A percentile compares a stretch with the other conserved stretches of the same genome.
These are phyloP conservation scores for Calyptomena viridis DNA, from an alignment of 2,113 vertebrate species.

Conservation along the genomic window DNA sequence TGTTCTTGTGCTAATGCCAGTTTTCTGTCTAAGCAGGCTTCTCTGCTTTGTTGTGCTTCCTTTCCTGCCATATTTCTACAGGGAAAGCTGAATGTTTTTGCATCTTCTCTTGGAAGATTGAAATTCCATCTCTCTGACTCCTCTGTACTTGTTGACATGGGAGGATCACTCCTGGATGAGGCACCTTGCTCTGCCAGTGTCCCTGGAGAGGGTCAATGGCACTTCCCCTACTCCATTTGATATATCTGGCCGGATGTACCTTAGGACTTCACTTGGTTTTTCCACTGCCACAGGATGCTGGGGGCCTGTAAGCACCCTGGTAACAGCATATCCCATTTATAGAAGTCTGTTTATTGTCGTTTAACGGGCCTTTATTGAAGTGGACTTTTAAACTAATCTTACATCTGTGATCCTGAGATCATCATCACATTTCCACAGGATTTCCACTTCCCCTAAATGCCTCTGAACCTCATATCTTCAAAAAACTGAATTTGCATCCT, in stretches of 20 bases:
- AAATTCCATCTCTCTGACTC: not conserved
- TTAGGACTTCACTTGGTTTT: not conserved
- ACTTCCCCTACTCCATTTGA: not conserved
- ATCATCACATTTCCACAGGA: not conserved
- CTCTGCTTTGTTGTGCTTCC: not conserved
- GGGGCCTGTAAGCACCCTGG: not conserved
- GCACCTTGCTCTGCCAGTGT: not conserved
- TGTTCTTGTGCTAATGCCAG: not conserved
- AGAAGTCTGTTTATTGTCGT: not conserved
- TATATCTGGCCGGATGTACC: rapidly evolving
- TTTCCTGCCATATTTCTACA: not conserved
- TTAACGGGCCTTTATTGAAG: not conserved
- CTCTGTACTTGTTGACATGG: not conserved
- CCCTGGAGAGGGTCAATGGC: not conserved
- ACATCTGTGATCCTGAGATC: not conserved
- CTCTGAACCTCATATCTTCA: not conserved
- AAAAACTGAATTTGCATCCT: not conserved
- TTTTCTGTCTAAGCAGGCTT: not conserved
- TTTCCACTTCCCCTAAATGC: not conserved
- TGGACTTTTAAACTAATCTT: not conserved
- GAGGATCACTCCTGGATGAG: not conserved
- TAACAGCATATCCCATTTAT: not conserved
- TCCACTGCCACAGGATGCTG: not conserved
- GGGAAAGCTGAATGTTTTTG: not conserved
- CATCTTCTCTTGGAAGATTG: not conserved